phyloP scores from a whole-genome alignment of 2,113 vertebrate genomes.

The Stigmatopora argus region DNA sequence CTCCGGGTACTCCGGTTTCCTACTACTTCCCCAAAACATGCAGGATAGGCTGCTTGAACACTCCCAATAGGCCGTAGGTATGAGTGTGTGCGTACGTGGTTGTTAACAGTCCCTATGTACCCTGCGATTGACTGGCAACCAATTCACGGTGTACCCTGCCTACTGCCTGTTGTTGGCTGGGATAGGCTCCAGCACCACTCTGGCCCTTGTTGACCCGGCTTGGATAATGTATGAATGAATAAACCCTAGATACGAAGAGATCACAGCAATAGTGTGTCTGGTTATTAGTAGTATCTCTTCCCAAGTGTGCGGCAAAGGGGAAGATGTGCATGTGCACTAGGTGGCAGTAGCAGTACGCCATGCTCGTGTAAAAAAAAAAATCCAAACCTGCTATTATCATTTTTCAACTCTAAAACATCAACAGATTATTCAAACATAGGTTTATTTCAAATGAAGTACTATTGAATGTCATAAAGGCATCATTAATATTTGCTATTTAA shows the following conservation, averaged over 20 bases:
- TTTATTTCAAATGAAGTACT: constrained; percentile 22
- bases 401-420: constrained; percentile 23
- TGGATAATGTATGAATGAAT: too few relatives aligned
- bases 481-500: constrained; percentile 28
- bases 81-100: not conserved
- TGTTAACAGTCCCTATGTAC: not conserved
- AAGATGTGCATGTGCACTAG: constrained; percentile 37
- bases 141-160: too few relatives aligned
- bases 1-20: too few relatives aligned
- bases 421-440: constrained; percentile 19
- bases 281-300: not conserved
- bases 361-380: constrained; percentile 25
- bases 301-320: not conserved
- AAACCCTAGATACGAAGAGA: not conserved
- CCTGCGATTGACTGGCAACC: not conserved
- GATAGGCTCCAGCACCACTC: too few relatives aligned
- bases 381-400: constrained; percentile 31
- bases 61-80: too few relatives aligned
- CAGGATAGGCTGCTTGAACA: too few relatives aligned
- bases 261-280: constrained; percentile 31
- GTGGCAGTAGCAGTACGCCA: constrained; percentile 62
- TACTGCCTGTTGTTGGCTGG: not conserved
- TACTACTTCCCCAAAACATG: too few relatives aligned
- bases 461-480: constrained; percentile 16
- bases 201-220: too few relatives aligned